Evolutionary conservation across 2,888 invertebrate genomes (phyloP), one percentile per base, ranked within the genome.

Genomic region (Torymus tubicola): DNA sequence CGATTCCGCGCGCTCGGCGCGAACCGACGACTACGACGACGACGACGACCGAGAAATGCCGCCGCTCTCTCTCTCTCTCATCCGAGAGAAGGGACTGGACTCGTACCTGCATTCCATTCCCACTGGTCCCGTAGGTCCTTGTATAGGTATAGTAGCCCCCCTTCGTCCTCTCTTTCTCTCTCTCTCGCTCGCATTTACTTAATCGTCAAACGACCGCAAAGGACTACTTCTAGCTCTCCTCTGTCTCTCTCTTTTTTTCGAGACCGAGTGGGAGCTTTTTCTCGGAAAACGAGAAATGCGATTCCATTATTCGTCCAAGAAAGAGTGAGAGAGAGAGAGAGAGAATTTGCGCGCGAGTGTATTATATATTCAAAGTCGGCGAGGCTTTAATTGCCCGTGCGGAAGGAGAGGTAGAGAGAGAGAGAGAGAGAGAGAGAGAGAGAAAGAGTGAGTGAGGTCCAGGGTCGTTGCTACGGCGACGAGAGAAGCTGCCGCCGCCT

Each of bases 61-160:
- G 12, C 50, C 55, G 5, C 24, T 18, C 42, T 63, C 65, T 63
- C 24, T n/a, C 63, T 65, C 18, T 65, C 42, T 65, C 42, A 14
- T 31, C 52, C 2, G 80, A 77, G 52, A 64, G 81, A 73, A 78
- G 73, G 80, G 76, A 78, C 86, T 87, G 88, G 88, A 88, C 88
- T 89, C 86, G 88, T 90, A 89, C 88, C 90, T 89, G 90, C 90
- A 90, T 91, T 90, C 90, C 90, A 90, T 90, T 90, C 90, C 90
- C 90, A 89, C 89, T 90, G 90, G 87, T 86, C 87, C 87, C 87
- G 87, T 87, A 89, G 90, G 88, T 88, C 88, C 89, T 88, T 89
- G 88, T 90, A 90, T 89, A 90, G 89, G 86, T 86, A 86, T n/a
- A n/a, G 85, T 64, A 31, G 42, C 64, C 57, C 64, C 21, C 13